Conservation (phyloP, 2,113 vertebrate genomes). For the Meleagris gallopavo region DNA sequence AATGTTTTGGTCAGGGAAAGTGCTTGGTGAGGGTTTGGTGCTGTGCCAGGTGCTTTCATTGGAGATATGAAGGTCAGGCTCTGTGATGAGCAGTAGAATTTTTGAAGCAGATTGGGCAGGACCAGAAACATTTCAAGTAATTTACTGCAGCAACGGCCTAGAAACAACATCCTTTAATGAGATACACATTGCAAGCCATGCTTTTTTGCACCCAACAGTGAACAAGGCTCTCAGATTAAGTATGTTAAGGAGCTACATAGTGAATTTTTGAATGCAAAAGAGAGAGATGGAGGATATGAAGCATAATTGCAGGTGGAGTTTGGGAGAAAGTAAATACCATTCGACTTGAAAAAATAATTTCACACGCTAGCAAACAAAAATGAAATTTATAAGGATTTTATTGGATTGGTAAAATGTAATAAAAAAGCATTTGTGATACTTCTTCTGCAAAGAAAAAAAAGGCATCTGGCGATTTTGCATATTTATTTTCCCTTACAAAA, state of each 20-base stretch:
- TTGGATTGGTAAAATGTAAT: conserved; percentile 75
- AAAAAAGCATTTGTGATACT: conserved; percentile 78
- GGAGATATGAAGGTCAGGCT: not conserved
- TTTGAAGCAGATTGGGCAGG: not conserved
- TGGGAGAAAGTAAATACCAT: conserved; percentile 62
- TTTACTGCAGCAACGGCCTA: not conserved
- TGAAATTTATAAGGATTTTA: conserved; percentile 74
- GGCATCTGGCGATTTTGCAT: conserved; percentile 73
- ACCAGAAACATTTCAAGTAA: not conserved
- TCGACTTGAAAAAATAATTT: conserved; percentile 69
- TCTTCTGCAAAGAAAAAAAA: conserved; percentile 76
- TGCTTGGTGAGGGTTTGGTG: rapidly evolving
- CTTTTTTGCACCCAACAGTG: not conserved
- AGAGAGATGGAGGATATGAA: not conserved
- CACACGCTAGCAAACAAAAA: conserved; percentile 66
- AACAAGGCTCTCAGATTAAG: not conserved
- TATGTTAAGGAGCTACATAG: not conserved
- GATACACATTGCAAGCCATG: not conserved
- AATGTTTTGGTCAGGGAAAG: not conserved
- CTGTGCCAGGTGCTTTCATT: not conserved
- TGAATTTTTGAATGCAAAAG: conserved; percentile 1
- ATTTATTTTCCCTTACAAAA: conserved; percentile 77
- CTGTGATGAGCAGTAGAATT: not conserved
- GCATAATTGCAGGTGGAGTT: conserved; percentile 19
- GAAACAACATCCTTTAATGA: not conserved